Base-by-base conservation (phyloP, 2,113 vertebrate species). In the Mirounga angustirostris region DNA sequence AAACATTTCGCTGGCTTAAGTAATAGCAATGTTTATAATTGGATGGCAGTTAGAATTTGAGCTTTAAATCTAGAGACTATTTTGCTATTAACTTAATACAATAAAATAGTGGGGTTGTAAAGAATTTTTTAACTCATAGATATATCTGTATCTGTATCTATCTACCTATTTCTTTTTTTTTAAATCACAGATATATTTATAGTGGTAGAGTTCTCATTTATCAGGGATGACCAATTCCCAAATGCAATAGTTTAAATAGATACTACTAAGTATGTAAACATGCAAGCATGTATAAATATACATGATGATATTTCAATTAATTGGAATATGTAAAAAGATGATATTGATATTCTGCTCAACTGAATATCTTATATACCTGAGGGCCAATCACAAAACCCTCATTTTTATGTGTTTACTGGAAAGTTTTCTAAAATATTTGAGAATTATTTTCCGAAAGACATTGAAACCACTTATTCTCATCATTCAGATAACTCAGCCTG, bases 1-100 rank as follows among this genome's bases (percentile, higher is more conserved):
- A 97, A 93, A 50, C 54, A 80, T 92, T 91, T 69, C 50, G 69
- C 82, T 94, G 63, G 22, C 84, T 96, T 94, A 97, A 97, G 79
- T 93, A 97, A 97, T 85, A 82, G 46, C 92, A 94, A 80, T 95
- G 85, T 93, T 97, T 98, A 58, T 94, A 91, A 97, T 21, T 94
- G 50, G 8, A 89, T 69, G 50, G 59, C 24, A 52, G 21, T 95
- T 61, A 92, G 33, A 43, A 1, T 86, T 92, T 74, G 92, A 96
- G 33, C n/a, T 81, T 67, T 84, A 92, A 82, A 96, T 92, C 76
- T 90, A 2, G 85, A 74, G 46, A 59, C 56, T 82, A 93, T 95
- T 83, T 94, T 96, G 14, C 21, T 86, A 46, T 73, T 86, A 87
- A 87, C 16, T 89, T 88, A 95, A 97, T 74, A 87, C 1, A 80